Percentiles rank a stretch among this genome's conserved stretches.
phyloP scores from a whole-genome alignment of 2,888 invertebrate genomes.

The Acronicta aceris region DNA sequence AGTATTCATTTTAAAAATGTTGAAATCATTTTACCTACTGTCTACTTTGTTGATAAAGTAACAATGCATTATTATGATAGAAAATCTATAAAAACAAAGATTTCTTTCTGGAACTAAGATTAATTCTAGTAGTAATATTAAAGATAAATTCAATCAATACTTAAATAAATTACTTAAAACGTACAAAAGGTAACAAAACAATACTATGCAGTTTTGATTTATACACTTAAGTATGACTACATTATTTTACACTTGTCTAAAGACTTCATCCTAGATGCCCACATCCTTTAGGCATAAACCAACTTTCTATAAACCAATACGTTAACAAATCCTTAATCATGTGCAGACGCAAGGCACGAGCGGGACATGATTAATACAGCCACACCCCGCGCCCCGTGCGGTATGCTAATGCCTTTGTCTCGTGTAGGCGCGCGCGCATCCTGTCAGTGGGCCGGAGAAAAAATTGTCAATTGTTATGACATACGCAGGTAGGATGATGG shows the following conservation, averaged over 20 bases:
- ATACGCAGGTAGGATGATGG: conserved; percentile 63
- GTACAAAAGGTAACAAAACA: no score
- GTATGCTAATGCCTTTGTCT: conserved; percentile 83
- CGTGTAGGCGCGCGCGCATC: conserved; percentile 81
- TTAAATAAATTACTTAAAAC: no score
- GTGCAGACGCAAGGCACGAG: conserved; percentile 71
- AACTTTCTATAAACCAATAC: conserved; percentile 35
- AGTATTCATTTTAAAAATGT: no score
- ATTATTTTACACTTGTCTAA: neutral
- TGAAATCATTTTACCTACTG: no score
- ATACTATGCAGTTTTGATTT: no score
- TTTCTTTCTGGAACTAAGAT: no score
- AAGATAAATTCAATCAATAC: no score
- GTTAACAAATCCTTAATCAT: conserved; percentile 55
- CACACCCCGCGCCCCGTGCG: conserved; percentile 74
- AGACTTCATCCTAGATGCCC: conserved; percentile 16
- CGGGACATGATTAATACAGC: conserved; percentile 77
- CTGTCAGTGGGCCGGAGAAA: conserved; percentile 75
- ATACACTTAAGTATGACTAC: no score
- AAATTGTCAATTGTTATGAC: conserved; percentile 78
- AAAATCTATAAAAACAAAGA: no score
- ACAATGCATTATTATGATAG: no score
- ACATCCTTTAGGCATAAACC: conserved; percentile 32
- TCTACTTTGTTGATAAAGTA: no score
- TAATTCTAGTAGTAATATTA: no score